Evolutionary conservation across 2,888 invertebrate genomes (phyloP).

Genomic region (Dryococelus australis): DNA sequence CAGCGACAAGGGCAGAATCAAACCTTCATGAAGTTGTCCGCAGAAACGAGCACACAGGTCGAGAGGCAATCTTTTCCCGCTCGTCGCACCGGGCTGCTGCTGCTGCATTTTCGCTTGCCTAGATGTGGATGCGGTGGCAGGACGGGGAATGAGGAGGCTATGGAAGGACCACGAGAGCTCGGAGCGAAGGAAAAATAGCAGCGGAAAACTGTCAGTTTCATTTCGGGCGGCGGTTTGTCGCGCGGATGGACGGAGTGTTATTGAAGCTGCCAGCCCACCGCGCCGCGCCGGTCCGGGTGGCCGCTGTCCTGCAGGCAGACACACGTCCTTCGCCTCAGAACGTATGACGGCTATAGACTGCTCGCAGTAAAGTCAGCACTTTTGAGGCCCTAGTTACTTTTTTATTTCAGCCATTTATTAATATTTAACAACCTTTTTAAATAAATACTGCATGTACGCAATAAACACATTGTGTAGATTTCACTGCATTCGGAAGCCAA

Average conservation of each 20-base stretch:
- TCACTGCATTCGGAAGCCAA: no score
- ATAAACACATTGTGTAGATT: no score
- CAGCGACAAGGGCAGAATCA: not conserved
- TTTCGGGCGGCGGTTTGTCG: not conserved
- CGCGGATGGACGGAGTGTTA: not conserved
- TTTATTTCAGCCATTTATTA: no score
- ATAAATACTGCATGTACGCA: no score
- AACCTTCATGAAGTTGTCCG: not conserved
- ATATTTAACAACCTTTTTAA: no score
- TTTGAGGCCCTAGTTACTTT: no score
- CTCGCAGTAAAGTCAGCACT: no score
- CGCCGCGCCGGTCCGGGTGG: no score
- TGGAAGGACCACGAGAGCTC: no score
- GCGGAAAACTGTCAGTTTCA: not conserved
- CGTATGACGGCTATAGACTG: no score
- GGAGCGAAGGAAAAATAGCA: not conserved
- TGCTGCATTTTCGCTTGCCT: not conserved
- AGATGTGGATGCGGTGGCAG: not conserved
- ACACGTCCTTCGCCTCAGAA: no score
- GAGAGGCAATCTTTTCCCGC: not conserved
- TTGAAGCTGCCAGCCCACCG: not conserved
- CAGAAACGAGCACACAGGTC: not conserved
- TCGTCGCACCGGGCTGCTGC: not conserved
- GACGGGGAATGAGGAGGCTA: not conserved
- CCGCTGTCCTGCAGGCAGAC: no score